Evolutionary conservation across 2,797 vertebrate genomes (phyloP).

Genomic region (Peromyscus nudipes): DNA sequence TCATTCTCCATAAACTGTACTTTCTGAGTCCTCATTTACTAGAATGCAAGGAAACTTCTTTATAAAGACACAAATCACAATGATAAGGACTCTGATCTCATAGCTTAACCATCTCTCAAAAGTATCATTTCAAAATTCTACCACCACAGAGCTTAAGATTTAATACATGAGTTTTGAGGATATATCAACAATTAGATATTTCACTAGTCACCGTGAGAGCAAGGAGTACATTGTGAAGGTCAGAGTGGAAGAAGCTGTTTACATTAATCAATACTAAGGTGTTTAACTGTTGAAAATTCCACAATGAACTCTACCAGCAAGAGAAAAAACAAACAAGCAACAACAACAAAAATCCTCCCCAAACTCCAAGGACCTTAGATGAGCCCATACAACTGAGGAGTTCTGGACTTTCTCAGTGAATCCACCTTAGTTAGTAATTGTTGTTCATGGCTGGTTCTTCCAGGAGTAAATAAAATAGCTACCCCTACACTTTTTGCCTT

Average conservation of each 20-base stretch:
- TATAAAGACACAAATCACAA: background rate
- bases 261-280: background rate
- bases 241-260: background rate
- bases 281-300: background rate
- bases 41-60: background rate
- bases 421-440: fast-evolving
- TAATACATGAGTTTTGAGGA: background rate
- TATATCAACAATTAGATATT: background rate
- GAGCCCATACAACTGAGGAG: background rate
- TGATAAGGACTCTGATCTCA: background rate
- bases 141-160: background rate
- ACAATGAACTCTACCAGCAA: background rate
- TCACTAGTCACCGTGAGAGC: background rate
- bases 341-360: background rate
- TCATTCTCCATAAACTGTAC: background rate
- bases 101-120: background rate
- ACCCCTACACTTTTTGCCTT: background rate
- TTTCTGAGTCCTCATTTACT: background rate
- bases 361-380: background rate
- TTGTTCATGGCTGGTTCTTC: background rate
- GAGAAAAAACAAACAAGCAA: background rate
- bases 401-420: background rate
- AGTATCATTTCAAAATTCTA: background rate
- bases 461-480: background rate
- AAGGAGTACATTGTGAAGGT: background rate